These are phyloP conservation scores for Rhizoglyphus robini DNA, from an alignment of 1,140 invertebrate genomes.

Conservation along the genomic window DNA sequence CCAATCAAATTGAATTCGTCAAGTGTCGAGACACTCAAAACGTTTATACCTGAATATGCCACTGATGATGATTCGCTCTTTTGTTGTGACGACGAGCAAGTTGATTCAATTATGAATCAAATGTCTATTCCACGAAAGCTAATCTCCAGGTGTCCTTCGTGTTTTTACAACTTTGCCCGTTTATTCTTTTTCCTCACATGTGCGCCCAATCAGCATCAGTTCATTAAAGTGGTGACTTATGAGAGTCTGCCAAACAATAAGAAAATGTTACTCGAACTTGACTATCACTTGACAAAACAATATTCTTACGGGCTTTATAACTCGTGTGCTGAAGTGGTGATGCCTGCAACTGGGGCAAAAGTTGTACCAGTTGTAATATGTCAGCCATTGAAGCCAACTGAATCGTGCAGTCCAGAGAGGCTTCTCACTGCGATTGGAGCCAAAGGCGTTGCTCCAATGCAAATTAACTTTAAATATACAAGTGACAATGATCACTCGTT, in stretches of 20 bases:
- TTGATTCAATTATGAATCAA: constrained; percentile 15
- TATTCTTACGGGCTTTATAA: constrained; percentile 59
- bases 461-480: constrained; percentile 23
- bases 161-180: constrained; percentile 61
- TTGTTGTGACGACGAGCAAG: constrained; percentile 22
- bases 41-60: constrained; percentile 15
- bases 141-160: constrained; percentile 65
- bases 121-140: constrained; percentile 30
- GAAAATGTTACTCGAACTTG: constrained; percentile 36
- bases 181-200: constrained; percentile 74
- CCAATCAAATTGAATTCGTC: not conserved
- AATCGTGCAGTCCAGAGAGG: constrained; percentile 28
- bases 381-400: constrained; percentile 41
- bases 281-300: constrained; percentile 42
- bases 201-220: constrained; percentile 56
- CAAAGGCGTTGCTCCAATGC: constrained; percentile 23
- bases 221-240: constrained; percentile 47
- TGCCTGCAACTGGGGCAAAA: constrained; percentile 56
- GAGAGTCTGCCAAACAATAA: constrained; percentile 21
- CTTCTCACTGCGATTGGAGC: constrained; percentile 26
- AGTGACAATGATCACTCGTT: constrained; percentile 31
- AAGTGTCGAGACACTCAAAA: not conserved
- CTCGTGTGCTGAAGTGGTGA: constrained; percentile 66
- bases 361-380: constrained; percentile 65
- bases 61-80: not conserved